Conservation (phyloP, 2,113 vertebrate genomes). For the Aspiorhynchus laticeps region DNA sequence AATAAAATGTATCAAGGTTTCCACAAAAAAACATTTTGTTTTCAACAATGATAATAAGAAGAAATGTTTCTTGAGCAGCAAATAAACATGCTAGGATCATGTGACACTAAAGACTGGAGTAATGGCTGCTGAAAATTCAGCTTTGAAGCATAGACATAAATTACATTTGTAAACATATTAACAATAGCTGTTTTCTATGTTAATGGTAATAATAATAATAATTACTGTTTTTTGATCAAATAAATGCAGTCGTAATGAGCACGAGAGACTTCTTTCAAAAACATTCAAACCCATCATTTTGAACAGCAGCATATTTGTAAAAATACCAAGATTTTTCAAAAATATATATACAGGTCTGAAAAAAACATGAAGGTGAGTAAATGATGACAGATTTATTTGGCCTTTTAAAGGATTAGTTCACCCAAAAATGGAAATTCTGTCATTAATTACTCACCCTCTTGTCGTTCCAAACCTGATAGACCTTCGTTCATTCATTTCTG, state of each 20-base stretch:
- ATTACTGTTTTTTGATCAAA: not conserved
- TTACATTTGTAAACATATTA: not conserved
- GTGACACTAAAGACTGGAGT: not conserved
- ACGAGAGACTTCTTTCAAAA: not conserved
- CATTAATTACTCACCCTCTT: no score
- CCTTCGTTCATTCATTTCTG: no score
- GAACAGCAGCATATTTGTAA: not conserved
- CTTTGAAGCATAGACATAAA: not conserved
- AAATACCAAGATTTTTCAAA: not conserved
- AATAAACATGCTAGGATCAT: not conserved
- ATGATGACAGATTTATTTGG: no score
- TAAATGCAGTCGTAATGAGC: not conserved
- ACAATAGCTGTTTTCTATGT: not conserved
- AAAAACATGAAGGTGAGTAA: no score
- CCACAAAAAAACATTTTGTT: not conserved
- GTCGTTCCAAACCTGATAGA: no score
- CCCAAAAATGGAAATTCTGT: no score
- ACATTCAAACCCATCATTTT: no score
- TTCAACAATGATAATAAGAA: not conserved
- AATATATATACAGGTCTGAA: not conserved
- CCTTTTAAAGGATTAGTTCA: no score
- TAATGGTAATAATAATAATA: not conserved
- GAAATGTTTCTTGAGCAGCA: not conserved
- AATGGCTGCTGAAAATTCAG: not conserved
- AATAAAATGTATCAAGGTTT: not conserved